Percentiles rank a stretch among this genome's conserved stretches.
Evolutionary conservation across 2,113 vertebrate species (phyloP).

Genomic region (Pantherophis guttatus): DNA sequence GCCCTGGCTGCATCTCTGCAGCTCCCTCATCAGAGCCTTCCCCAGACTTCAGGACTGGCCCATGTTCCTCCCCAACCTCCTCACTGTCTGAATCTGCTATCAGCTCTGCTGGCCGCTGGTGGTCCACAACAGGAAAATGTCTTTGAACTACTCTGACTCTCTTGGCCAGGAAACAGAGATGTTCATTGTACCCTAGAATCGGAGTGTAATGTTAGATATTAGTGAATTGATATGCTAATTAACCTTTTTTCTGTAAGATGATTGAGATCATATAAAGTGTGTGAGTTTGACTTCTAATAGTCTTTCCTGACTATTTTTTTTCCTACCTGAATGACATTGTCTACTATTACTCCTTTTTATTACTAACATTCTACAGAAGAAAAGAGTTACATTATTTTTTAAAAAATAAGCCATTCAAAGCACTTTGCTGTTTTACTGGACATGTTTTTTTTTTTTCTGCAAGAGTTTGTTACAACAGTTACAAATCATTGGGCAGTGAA

Average conservation of each 20-base stretch:
- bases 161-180: not conserved
- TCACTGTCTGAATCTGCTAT: no score
- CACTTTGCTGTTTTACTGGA: not conserved
- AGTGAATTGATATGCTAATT: not conserved
- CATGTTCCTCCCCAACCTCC: no score
- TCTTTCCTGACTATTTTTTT: not conserved
- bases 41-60: no score
- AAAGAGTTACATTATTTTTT: not conserved
- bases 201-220: not conserved
- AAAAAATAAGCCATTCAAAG: not conserved
- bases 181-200: no score
- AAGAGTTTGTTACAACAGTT: not conserved
- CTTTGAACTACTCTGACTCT: not conserved
- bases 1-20: no score
- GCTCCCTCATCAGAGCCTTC: no score
- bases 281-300: not conserved
- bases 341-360: not conserved
- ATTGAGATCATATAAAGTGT: not conserved
- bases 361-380: not conserved
- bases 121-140: not conserved
- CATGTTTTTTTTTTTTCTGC: not conserved
- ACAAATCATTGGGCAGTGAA: not conserved
- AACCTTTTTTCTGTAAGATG: not conserved
- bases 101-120: no score
- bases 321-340: not conserved